Percentiles rank a stretch among this genome's conserved stretches.
phyloP scores from a whole-genome alignment of 2,797 vertebrate genomes.

The Tinamus major region DNA sequence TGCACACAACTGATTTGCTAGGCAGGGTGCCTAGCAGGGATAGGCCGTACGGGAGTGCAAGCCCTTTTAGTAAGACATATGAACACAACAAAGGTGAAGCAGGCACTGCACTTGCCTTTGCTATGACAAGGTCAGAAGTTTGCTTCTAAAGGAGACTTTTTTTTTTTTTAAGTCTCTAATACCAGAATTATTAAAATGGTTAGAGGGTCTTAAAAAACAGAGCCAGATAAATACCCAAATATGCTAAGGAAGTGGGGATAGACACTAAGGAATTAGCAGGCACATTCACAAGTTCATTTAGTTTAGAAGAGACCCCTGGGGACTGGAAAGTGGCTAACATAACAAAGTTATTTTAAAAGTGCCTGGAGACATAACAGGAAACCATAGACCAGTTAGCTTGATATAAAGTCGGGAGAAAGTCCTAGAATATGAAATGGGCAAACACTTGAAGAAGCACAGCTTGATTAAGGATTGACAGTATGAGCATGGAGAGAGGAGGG shows the following conservation, averaged over 20 bases:
- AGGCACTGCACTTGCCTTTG: background rate
- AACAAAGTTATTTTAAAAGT: constrained; percentile 68
- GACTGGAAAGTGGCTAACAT: constrained; percentile 60
- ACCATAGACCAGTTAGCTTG: constrained; percentile 60
- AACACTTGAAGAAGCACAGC: constrained; percentile 72
- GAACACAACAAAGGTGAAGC: constrained; percentile 21
- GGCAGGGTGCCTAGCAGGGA: background rate
- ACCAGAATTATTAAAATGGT: constrained; percentile 29
- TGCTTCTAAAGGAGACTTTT: constrained; percentile 8
- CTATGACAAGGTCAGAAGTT: constrained; percentile 8
- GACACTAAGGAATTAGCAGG: constrained; percentile 68
- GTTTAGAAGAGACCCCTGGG: constrained; percentile 71
- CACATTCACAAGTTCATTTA: constrained; percentile 72
- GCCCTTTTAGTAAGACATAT: background rate
- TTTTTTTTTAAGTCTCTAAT: background rate
- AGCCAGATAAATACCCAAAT: constrained; percentile 51
- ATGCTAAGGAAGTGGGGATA: constrained; percentile 34
- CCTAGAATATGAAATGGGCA: constrained; percentile 65
- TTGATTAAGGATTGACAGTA: constrained; percentile 69
- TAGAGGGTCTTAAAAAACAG: constrained; percentile 40
- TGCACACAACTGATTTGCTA: background rate
- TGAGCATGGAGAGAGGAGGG: background rate
- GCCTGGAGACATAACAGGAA: constrained; percentile 73
- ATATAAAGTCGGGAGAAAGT: constrained; percentile 65
- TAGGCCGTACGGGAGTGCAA: background rate